Conservation (phyloP, 2,113 vertebrate genomes). For the Urocolius indicus region DNA sequence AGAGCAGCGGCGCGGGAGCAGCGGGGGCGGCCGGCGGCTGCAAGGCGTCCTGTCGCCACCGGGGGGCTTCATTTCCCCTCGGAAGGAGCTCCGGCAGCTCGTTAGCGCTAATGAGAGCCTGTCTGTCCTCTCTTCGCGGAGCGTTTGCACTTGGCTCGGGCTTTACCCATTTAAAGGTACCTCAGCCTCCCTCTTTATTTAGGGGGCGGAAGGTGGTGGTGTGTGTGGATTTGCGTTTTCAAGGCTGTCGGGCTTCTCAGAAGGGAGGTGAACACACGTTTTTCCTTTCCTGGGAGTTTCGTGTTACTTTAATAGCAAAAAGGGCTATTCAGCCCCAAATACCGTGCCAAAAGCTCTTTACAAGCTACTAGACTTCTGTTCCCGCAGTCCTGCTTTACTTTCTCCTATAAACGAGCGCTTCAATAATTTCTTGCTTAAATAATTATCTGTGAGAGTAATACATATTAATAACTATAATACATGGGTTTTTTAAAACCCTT, state of each 20-base stretch:
- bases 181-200: neutral
- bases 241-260: neutral
- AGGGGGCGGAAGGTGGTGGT: neutral
- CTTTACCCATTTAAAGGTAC: neutral
- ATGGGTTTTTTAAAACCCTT: neutral
- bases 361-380: neutral
- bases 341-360: neutral
- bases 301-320: neutral
- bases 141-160: neutral
- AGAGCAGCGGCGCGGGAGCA: neutral
- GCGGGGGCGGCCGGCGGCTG: neutral
- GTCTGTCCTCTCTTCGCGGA: neutral
- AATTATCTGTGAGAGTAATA: conserved; percentile 23
- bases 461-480: conserved; percentile 25
- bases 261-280: neutral
- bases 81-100: neutral
- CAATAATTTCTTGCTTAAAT: conserved; percentile 21
- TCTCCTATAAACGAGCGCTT: neutral
- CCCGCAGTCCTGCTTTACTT: neutral
- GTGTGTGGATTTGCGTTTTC: neutral
- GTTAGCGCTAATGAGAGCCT: neutral
- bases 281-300: neutral
- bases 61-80: conserved; percentile 65
- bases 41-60: conserved; percentile 37
- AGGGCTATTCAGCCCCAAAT: neutral